These are phyloP conservation scores for Chaetodon trifascialis DNA, from an alignment of 2,113 vertebrate genomes.

Conservation along the genomic window DNA sequence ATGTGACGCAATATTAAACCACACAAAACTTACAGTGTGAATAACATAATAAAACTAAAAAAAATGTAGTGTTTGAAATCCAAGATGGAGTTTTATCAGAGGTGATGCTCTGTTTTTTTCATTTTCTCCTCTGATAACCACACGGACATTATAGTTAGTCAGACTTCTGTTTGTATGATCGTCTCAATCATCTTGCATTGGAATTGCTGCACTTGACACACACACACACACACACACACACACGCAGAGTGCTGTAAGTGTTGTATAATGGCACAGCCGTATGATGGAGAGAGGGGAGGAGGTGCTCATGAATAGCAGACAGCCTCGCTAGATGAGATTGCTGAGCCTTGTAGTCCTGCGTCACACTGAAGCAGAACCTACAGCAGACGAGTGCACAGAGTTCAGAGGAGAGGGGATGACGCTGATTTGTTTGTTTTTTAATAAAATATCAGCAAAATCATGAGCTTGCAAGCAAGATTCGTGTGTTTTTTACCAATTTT, in stretches of 20 bases:
- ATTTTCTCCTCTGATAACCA: constrained; percentile 39
- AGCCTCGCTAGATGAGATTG: constrained; percentile 62
- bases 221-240: constrained; percentile 34
- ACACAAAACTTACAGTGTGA: neutral
- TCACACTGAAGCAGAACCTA: constrained; percentile 4
- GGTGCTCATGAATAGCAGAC: constrained; percentile 66
- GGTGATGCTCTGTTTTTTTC: neutral
- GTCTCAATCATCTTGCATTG: constrained; percentile 21
- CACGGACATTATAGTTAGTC: constrained; percentile 45
- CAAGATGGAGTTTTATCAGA: neutral
- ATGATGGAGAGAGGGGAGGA: constrained; percentile 68
- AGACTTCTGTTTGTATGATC: constrained; percentile 47
- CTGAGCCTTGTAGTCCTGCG: constrained; percentile 21
- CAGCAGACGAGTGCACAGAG: neutral
- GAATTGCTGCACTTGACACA: constrained; percentile 48
- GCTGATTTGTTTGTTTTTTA: constrained; percentile 13
- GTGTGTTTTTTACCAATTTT: neutral
- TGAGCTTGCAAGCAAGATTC: neutral
- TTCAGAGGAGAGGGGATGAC: neutral
- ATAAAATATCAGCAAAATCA: neutral
- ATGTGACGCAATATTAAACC: neutral
- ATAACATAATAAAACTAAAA: neutral
- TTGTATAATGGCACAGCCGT: constrained; percentile 58
- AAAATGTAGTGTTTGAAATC: neutral
- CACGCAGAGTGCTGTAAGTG: constrained; percentile 44